Evolutionary conservation across 2,888 invertebrate species (phyloP), one percentile per base, ranked within the genome.

Genomic region (Cheilosia soror): DNA sequence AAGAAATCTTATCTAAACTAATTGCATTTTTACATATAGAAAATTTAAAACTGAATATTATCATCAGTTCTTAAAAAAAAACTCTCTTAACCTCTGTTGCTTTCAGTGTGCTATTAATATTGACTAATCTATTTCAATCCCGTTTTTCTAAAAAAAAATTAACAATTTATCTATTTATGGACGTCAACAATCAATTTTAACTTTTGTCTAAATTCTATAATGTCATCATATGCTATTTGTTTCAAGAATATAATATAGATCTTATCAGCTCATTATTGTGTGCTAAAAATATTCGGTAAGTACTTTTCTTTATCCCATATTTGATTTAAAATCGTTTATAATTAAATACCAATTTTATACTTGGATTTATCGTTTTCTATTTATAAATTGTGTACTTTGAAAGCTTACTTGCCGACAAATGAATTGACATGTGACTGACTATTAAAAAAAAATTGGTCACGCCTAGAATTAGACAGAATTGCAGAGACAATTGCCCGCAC

Each of bases 201-300:
- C 20, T 13, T 3, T 5, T 42, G n/a, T 60, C 44, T 62, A 20
- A 47, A 31, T 11, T 15, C 15, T 29, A 62, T 47, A 47, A 44
- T 62, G 15, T 20, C 44, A 51, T 51, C 2, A 37, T 37, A 31
- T 47, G 29, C 4, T 49, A 25, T 62, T 15, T 27, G 15, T 47
- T 31, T 37, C 4, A 25, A 51, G n/a, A 31, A 33, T 65, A 0
- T 25, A 20, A 37, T 37, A 37, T 37, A 37, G 49, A 49, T 65
- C 9, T 27, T 65, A 65, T 65, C 51, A 65, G 27, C 4, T 37
- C 11, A 44, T 15, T 9, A 5, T 4, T 25, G n/a, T 49, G 37
- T 37, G 65, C 49, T 49, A 51, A 65, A 51, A 27, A 65, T 51
- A 65, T n/a, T 5, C 33, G 51, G 65, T 65, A 65, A 65, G 65